phyloP scores from a whole-genome alignment of 1,140 invertebrate genomes.

The Tribolium castaneum region DNA sequence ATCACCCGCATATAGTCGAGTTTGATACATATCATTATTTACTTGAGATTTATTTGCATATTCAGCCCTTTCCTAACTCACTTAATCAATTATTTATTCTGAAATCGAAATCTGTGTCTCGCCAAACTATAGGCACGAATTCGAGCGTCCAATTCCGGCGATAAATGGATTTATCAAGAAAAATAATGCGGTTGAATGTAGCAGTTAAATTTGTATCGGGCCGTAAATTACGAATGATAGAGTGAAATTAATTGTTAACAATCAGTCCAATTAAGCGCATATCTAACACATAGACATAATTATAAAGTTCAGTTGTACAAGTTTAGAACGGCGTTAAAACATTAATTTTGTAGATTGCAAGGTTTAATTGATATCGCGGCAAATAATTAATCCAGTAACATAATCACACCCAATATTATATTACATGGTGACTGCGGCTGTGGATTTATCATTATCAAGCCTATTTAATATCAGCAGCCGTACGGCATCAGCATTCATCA shows the following conservation, averaged over 20 bases:
- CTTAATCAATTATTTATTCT: constrained; percentile 22
- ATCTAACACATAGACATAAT: constrained; percentile 38
- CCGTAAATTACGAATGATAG: constrained; percentile 32
- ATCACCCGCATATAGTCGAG: constrained; percentile 22
- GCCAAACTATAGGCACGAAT: neutral
- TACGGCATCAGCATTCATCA: constrained; percentile 42
- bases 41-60: constrained; percentile 29
- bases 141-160: neutral
- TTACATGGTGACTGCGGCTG: constrained; percentile 42
- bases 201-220: constrained; percentile 16
- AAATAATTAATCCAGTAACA: constrained; percentile 48
- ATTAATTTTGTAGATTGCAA: constrained; percentile 47
- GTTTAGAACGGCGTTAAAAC: constrained; percentile 47
- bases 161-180: neutral
- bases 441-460: constrained; percentile 49
- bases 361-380: constrained; percentile 46
- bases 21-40: constrained; percentile 35
- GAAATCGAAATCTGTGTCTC: neutral
- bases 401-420: constrained; percentile 48
- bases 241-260: constrained; percentile 45
- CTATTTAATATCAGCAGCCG: constrained; percentile 44
- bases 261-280: constrained; percentile 44
- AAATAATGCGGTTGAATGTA: neutral
- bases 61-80: constrained; percentile 10
- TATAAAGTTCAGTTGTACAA: constrained; percentile 45